These are phyloP conservation scores for Stichodactyla helianthus DNA, from an alignment of 64 coral and sea anemone species.

Conservation along the genomic window DNA sequence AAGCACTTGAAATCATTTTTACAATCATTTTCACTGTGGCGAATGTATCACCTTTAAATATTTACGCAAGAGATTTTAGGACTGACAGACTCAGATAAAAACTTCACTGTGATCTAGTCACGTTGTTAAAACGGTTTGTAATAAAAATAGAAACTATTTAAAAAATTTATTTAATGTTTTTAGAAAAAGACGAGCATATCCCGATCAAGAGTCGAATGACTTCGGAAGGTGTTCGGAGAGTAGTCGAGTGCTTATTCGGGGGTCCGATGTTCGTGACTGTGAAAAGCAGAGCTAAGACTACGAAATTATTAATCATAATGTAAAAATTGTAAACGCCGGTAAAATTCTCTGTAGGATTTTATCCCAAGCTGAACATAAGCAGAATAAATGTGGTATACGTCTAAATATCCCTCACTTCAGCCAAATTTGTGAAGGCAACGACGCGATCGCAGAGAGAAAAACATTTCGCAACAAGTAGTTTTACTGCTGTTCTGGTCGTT, in stretches of 20 bases:
- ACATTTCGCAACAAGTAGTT: constrained; percentile 7
- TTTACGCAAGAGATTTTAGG: too few relatives aligned
- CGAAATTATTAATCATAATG: too few relatives aligned
- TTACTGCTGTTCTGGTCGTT: background rate
- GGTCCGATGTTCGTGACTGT: background rate
- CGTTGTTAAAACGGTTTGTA: too few relatives aligned
- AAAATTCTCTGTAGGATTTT: background rate
- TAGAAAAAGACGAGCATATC: background rate
- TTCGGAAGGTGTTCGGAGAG: background rate
- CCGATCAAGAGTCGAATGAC: background rate
- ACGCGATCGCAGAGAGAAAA: background rate
- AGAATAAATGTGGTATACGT: background rate
- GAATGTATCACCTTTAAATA: too few relatives aligned
- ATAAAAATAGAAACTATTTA: too few relatives aligned
- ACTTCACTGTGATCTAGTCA: too few relatives aligned
- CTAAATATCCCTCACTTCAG: background rate
- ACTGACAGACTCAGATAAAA: too few relatives aligned
- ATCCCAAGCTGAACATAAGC: background rate
- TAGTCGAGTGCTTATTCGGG: background rate
- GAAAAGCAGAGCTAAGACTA: too few relatives aligned
- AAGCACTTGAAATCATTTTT: too few relatives aligned
- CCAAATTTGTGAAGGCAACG: background rate
- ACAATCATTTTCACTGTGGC: too few relatives aligned
- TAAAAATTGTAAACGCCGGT: too few relatives aligned
- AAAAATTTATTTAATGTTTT: background rate